Conservation (phyloP, 2,113 vertebrate genomes). For the Phycodurus eques region DNA sequence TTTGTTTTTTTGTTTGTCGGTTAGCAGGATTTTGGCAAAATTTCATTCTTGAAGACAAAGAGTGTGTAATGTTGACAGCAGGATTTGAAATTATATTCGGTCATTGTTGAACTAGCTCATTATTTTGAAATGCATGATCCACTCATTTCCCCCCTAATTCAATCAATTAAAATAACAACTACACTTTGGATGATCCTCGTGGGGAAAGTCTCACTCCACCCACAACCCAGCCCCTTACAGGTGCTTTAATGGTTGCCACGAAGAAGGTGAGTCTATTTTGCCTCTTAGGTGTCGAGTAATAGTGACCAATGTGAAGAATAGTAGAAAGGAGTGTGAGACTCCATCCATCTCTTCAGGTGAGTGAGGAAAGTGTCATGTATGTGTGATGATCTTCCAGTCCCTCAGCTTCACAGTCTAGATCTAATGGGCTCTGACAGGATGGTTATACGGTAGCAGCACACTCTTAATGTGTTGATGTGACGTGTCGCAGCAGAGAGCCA, state of each 20-base stretch:
- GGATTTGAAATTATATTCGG: not conserved
- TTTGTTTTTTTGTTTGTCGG: too few species aligned
- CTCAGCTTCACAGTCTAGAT: constrained; percentile 60
- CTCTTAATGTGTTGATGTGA: constrained; percentile 13
- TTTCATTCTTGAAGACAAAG: not conserved
- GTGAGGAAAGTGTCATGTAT: constrained; percentile 34
- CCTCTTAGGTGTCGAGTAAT: constrained; percentile 17
- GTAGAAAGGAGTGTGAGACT: constrained; percentile 19
- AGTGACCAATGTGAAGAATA: constrained; percentile 21
- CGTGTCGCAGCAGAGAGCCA: constrained; percentile 8
- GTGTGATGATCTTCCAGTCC: constrained; percentile 45
- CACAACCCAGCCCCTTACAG: not conserved
- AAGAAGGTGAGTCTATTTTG: not conserved
- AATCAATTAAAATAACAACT: not conserved
- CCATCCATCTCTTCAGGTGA: constrained; percentile 28
- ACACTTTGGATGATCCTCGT: not conserved
- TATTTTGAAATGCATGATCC: not conserved
- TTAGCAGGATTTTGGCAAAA: too few species aligned
- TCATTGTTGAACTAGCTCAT: not conserved
- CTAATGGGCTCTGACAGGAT: constrained; percentile 69
- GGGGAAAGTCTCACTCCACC: not conserved
- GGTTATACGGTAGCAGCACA: constrained; percentile 51
- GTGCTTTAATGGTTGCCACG: not conserved
- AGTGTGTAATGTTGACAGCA: not conserved
- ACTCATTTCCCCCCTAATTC: not conserved